A percentile compares a stretch with the other conserved stretches of the same genome.
Evolutionary conservation across 2,888 invertebrate species (phyloP).

Genomic region (Caenorhabditis drosophilae): DNA sequence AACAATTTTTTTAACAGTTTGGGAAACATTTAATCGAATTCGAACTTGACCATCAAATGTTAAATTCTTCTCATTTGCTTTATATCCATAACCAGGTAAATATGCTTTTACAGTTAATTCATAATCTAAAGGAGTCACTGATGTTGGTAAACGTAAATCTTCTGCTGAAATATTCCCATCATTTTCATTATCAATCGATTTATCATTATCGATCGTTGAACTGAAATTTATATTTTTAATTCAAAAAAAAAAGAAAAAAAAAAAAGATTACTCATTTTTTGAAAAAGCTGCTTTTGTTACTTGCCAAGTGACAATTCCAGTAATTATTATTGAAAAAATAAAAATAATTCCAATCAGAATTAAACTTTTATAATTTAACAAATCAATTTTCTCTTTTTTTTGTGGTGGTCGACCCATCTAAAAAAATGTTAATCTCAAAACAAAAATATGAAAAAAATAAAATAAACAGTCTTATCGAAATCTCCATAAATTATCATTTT

Average conservation of each 20-base stretch:
- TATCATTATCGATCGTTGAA: neutral
- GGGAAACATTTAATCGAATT: conserved; percentile 49
- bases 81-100: conserved; percentile 63
- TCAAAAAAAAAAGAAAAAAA: no score
- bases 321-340: conserved; percentile 16
- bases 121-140: conserved; percentile 53
- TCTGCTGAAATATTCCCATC: conserved; percentile 2
- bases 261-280: no score
- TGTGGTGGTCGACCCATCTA: conserved; percentile 35
- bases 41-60: conserved; percentile 62
- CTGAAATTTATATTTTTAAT: no score
- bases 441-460: no score
- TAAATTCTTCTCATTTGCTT: conserved; percentile 48
- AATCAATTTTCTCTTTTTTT: no score
- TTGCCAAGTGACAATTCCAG: conserved; percentile 23
- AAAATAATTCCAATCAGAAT: no score
- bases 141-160: conserved; percentile 49
- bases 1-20: conserved; percentile 48
- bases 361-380: no score
- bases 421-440: conserved; percentile 3
- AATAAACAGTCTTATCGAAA: no score
- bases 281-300: conserved; percentile 7
- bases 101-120: conserved; percentile 60
- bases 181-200: conserved; percentile 3
- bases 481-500: no score